Conservation (phyloP, 1,140 invertebrate species). For the Drosophila ananassae region DNA sequence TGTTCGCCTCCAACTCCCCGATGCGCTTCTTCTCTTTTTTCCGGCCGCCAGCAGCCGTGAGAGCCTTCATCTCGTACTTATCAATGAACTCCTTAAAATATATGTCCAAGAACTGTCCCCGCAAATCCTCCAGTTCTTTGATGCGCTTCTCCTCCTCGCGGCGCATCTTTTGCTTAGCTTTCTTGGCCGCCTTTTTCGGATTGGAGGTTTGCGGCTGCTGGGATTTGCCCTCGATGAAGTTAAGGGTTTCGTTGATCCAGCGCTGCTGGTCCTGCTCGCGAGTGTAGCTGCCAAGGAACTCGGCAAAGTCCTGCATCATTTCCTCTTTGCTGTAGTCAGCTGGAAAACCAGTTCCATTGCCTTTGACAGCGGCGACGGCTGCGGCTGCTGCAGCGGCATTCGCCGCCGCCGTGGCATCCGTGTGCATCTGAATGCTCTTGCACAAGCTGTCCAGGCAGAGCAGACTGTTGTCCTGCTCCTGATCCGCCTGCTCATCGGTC, state of each 20-base stretch:
- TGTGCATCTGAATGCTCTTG: conserved; percentile 75
- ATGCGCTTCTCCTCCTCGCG: conserved; percentile 82
- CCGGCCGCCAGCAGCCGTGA: conserved; percentile 70
- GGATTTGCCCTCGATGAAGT: conserved; percentile 80
- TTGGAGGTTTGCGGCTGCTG: conserved; percentile 72
- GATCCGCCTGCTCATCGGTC: conserved; percentile 43
- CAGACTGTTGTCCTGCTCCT: conserved; percentile 66
- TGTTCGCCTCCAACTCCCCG: conserved; percentile 74
- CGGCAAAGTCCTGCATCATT: conserved; percentile 76
- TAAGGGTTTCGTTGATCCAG: conserved; percentile 79
- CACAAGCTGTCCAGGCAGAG: conserved; percentile 73
- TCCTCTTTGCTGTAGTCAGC: conserved; percentile 68
- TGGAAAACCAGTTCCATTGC: conserved; percentile 22
- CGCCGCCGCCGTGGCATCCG: conserved; percentile 43
- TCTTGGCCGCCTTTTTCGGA: conserved; percentile 82
- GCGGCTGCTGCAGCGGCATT: conserved; percentile 37
- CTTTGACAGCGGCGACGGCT: conserved; percentile 29
- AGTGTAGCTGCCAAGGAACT: conserved; percentile 74
- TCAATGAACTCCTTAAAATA: conserved; percentile 82
- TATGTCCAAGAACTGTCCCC: conserved; percentile 78
- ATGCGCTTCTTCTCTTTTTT: conserved; percentile 83
- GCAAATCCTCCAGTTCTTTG: conserved; percentile 76
- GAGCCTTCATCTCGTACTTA: conserved; percentile 74
- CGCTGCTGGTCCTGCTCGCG: conserved; percentile 72
- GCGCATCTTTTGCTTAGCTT: conserved; percentile 81